Conservation (phyloP, 1,140 invertebrate genomes). For the Physella acuta region DNA sequence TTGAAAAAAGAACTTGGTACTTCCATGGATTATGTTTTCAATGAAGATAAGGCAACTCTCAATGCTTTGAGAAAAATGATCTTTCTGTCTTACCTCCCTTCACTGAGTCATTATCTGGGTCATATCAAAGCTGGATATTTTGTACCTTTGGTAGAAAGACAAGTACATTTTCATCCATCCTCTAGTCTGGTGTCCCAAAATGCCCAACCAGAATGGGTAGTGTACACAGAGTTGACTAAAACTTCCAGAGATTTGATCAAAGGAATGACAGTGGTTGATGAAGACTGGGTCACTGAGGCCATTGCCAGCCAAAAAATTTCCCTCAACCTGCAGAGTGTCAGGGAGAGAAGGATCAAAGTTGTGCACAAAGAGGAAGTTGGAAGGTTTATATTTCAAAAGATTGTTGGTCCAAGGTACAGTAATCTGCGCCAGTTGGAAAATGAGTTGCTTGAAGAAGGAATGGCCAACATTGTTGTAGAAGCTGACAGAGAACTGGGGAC, state of each 20-base stretch:
- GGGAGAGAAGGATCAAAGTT: slow-evolving; percentile 24
- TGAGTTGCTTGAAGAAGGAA: slow-evolving; percentile 8
- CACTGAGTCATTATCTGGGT: slow-evolving; percentile 44
- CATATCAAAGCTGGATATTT: slow-evolving; percentile 47
- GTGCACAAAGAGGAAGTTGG: slow-evolving; percentile 36
- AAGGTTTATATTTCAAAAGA: slow-evolving; percentile 29
- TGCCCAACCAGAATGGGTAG: slow-evolving; percentile 42
- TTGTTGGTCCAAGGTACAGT: slow-evolving; percentile 41
- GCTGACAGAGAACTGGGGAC: slow-evolving; percentile 34
- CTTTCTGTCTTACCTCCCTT: slow-evolving; percentile 30
- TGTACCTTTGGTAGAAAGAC: slow-evolving; percentile 30
- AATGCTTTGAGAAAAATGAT: slow-evolving; percentile 32
- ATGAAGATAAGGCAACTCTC: slow-evolving; percentile 19
- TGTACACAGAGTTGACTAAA: slow-evolving; percentile 39
- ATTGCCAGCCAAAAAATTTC: slow-evolving; percentile 23
- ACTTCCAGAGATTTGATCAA: slow-evolving; percentile 49
- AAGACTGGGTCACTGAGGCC: slow-evolving; percentile 34
- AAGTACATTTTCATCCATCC: slow-evolving; percentile 46
- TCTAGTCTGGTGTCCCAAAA: slow-evolving; percentile 36
- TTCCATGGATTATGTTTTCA: slow-evolving; percentile 33
- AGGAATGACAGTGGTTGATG: slow-evolving; percentile 40
- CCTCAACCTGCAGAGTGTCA: slow-evolving; percentile 31
- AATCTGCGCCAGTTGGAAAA: slow-evolving; percentile 36
- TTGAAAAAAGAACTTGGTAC: slow-evolving; percentile 39
- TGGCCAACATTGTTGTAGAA: slow-evolving; percentile 33